Base-by-base conservation (phyloP, 2,888 invertebrate species). In the Pocota personata region DNA sequence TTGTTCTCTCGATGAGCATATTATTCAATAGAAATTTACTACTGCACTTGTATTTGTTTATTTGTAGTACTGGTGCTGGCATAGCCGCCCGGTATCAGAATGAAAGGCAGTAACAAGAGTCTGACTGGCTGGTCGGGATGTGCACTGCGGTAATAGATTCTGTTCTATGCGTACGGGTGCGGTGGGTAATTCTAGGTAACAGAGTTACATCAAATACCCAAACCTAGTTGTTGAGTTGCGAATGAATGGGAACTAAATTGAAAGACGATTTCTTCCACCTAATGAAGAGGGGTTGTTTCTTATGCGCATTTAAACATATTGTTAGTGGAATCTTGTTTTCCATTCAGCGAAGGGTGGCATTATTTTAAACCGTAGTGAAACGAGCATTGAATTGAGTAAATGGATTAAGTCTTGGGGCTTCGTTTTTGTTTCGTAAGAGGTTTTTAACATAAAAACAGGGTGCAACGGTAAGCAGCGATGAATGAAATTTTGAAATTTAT, bases 1-100 rank as follows among this genome's bases (percentile, higher is more conserved):
- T 89, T 88, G 89, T 89, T 89, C 88, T 88, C 88, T 82, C 84
- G 88, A 87, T 82, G 82, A 87, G 72, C 73, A 55, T 78, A 82
- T 87, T 87, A 87, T 87, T 87, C 87, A 82, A 87, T 87, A 78
- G 82, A 78, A 87, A 72, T 78, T 52, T 19, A 73, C 60, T 69
- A 16, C 57, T 73, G 72, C 64, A 73, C 40, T 73, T 82, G 62
- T 87, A 55, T 86, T 86, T 86, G 80, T 55, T 80, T 75, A 58
- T 69, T 58, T 57, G 32, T 32, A 62, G 72, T 46, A 14, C 16
- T 46, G 21, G 24, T 60, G 19, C 48, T 50, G 66, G 48, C 21
- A 40, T 46, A n/a, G n/a, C n/a, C n/a, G n/a, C n/a, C n/a, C 21
- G 32, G 48, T n/a, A 12, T 58, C n/a, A 19, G 8, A 48, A 19